Evolutionary conservation across 2,888 invertebrate genomes (phyloP).

Genomic region (Scaptomyza cyrtandrae): DNA sequence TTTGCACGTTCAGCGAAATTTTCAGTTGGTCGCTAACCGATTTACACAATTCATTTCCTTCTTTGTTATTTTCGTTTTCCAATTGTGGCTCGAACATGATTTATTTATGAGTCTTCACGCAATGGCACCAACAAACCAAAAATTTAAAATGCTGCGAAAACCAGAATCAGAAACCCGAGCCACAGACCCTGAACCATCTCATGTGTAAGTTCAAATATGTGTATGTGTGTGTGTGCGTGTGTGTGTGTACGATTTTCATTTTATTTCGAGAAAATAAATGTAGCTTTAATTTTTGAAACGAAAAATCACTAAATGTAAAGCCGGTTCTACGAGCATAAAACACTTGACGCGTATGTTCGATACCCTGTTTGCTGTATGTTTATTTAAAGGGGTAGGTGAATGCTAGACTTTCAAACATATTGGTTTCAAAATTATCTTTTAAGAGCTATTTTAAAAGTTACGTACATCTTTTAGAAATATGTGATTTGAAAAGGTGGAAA

Average conservation of each 20-base stretch:
- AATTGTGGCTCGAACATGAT: constrained; percentile 56
- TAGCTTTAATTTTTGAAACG: constrained; percentile 22
- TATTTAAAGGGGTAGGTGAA: not conserved
- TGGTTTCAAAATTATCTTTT: no score
- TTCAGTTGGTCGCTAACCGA: constrained; percentile 36
- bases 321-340: constrained; percentile 13
- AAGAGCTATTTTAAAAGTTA: no score
- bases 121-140: constrained; percentile 39
- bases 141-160: constrained; percentile 30
- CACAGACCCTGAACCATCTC: constrained; percentile 4
- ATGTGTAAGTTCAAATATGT: constrained; percentile 17
- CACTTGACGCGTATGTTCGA: constrained; percentile 20
- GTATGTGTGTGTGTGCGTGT: not conserved
- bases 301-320: constrained; percentile 13
- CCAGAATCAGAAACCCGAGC: constrained; percentile 4
- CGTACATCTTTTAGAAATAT: no score
- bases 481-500: no score
- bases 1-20: constrained; percentile 44
- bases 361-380: not conserved
- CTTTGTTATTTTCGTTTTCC: constrained; percentile 61
- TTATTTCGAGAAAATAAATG: constrained; percentile 8
- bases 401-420: not conserved
- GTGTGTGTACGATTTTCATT: constrained; percentile 1
- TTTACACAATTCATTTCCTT: constrained; percentile 32
- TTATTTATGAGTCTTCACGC: constrained; percentile 69